Evolutionary conservation across 2,888 invertebrate species (phyloP).

Genomic region (Bhutanitis thaidina): DNA sequence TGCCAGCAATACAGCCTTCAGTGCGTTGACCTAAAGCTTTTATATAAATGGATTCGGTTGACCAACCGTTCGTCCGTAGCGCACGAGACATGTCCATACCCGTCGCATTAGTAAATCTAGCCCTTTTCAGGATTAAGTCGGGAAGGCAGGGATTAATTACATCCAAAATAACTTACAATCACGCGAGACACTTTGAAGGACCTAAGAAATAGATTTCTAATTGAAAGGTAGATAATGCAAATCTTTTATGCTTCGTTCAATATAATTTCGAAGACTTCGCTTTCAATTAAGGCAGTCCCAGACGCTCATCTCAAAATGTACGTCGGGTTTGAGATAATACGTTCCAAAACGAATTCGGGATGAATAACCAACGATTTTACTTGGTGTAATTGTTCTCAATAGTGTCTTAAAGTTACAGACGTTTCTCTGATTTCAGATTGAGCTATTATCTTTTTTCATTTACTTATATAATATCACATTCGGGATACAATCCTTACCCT

Average conservation of each 20-base stretch:
- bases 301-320: neutral
- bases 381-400: too few species aligned
- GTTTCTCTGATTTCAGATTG: too few species aligned
- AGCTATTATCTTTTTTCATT: too few species aligned
- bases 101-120: constrained; percentile 1
- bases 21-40: constrained; percentile 1
- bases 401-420: too few species aligned
- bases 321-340: neutral
- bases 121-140: constrained; percentile 13
- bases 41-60: constrained; percentile 1
- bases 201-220: constrained; percentile 2
- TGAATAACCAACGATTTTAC: too few species aligned
- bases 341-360: neutral
- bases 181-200: constrained; percentile 3
- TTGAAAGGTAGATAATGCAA: neutral
- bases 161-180: constrained; percentile 7
- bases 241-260: neutral
- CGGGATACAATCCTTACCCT: too few species aligned
- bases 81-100: neutral
- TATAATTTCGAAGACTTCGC: constrained; percentile 4
- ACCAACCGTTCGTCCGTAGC: neutral
- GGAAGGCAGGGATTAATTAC: constrained; percentile 11
- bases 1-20: neutral
- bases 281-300: constrained; percentile 3
- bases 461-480: too few species aligned